Evolutionary conservation across 2,888 invertebrate genomes (phyloP).

Genomic region (Dicranocentrus wangi): DNA sequence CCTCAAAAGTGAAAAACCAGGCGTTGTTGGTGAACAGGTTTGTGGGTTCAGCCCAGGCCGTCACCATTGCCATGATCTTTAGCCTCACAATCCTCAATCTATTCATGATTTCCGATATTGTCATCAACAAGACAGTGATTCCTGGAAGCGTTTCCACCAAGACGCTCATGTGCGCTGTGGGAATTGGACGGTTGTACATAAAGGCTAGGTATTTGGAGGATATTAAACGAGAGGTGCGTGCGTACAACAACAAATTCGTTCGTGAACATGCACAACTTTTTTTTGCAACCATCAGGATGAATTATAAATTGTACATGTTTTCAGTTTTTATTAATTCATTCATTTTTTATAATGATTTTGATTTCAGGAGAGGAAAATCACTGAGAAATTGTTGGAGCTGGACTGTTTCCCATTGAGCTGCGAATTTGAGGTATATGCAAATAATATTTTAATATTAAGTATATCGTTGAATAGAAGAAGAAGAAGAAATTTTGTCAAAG

Average conservation of each 20-base stretch:
- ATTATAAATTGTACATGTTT: too few species aligned
- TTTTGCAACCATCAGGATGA: too few species aligned
- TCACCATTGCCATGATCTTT: neutral
- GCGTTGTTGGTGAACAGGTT: neutral
- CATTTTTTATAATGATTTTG: too few species aligned
- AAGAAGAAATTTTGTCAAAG: too few species aligned
- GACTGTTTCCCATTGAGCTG: neutral
- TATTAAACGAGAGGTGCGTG: too few species aligned
- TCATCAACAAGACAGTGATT: neutral
- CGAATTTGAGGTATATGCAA: neutral
- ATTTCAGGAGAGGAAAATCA: slow-evolving; percentile 1
- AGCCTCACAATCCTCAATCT: neutral
- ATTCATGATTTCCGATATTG: neutral
- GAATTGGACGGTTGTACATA: neutral
- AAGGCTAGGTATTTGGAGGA: neutral
- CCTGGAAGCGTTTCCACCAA: neutral
- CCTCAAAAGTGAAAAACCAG: neutral
- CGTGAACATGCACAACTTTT: too few species aligned
- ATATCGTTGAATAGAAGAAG: too few species aligned
- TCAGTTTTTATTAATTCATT: too few species aligned
- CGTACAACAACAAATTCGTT: too few species aligned
- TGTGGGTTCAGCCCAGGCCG: slow-evolving; percentile 14
- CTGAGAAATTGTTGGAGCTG: neutral
- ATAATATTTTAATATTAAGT: too few species aligned
- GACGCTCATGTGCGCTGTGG: slow-evolving; percentile 6